Base-by-base conservation (phyloP, 2,888 invertebrate genomes). In the Megastigmus dorsalis region DNA sequence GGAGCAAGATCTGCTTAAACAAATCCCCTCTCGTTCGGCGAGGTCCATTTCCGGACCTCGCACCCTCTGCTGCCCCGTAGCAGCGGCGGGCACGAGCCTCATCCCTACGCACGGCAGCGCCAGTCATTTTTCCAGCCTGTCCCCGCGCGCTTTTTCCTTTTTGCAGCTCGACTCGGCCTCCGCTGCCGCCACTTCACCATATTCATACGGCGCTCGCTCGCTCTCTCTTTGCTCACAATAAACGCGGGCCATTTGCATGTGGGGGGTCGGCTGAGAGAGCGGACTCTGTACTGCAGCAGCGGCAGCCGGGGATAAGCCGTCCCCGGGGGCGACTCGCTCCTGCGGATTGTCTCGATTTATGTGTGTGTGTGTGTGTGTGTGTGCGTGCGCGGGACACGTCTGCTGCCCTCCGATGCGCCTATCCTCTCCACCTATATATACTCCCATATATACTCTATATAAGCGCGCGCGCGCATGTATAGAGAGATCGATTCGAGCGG, bases 161-260 rank as follows among this genome's bases (percentile, higher is more conserved):
- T n/a, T n/a, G n/a, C n/a, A n/a, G n/a, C n/a, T n/a, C n/a, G n/a
- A n/a, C n/a, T 48, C 57, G 3, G 23, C 48, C 48, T 23, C 70
- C 45, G 23, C 71, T 66, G 28, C 30, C 73, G 13, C 82, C 82
- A 83, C 83, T 85, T 84, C 83, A 84, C n/a, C 83, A 80, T 84
- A 85, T 86, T 85, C 84, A 84, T 85, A 83, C 81, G 75, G 79
- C 45, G 45, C 13, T 15, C n/a, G 36, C 41, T 1, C 20, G 10
- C 10, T 6, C 26, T n/a, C 81, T 84, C 84, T 85, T 84, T 86
- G 82, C 83, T 84, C 80, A 84, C 84, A 85, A 86, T 86, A 84
- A 86, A 84, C 81, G 82, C 80, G 77, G 79, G 81, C 84, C 84
- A 86, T 86, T 86, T 86, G 85, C 85, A 85, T 85, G 82, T 77